Evolutionary conservation across 92 coral and sea anemone species (phyloP).

Genomic region (Umimayanthus kanabou): DNA sequence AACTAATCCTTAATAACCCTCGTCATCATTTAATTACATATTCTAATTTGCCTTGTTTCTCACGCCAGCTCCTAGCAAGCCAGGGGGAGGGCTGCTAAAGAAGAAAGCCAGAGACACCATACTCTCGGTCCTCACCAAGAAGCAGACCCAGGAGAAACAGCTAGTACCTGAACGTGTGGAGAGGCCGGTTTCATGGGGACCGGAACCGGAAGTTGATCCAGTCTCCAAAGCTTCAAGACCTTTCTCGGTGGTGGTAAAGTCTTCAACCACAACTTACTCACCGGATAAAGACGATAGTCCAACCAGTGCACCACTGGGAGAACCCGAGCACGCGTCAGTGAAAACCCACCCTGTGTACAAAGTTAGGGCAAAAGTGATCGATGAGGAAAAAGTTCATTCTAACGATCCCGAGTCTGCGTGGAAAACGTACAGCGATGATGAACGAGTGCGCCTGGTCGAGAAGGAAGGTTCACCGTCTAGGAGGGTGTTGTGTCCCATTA

Average conservation of each 20-base stretch:
- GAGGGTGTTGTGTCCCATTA: neutral
- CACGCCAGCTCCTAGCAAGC: conserved; percentile 11
- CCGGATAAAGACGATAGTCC: neutral
- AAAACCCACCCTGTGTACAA: conserved; percentile 38
- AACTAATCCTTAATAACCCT: too few species aligned
- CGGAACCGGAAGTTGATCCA: conserved; percentile 36
- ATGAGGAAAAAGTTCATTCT: conserved; percentile 32
- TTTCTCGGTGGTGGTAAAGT: conserved; percentile 37
- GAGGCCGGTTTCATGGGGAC: conserved; percentile 31
- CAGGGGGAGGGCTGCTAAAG: conserved; percentile 49
- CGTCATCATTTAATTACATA: too few species aligned
- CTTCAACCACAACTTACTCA: conserved; percentile 21
- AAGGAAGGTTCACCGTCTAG: conserved; percentile 6
- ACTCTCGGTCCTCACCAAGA: conserved; percentile 73
- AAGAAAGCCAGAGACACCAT: conserved; percentile 83
- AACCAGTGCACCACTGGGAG: neutral
- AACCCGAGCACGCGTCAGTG: conserved; percentile 3
- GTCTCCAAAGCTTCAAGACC: conserved; percentile 33
- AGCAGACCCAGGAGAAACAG: conserved; percentile 74
- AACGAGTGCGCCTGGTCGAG: neutral
- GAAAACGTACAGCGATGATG: conserved; percentile 7
- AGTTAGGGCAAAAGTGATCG: conserved; percentile 37
- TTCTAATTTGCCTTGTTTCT: neutral
- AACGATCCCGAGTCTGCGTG: neutral
- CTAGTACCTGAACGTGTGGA: conserved; percentile 50